A percentile compares a stretch with the other conserved stretches of the same genome.
These are phyloP conservation scores for Rana temporaria DNA, from an alignment of 2,113 vertebrate species.

Conservation along the genomic window DNA sequence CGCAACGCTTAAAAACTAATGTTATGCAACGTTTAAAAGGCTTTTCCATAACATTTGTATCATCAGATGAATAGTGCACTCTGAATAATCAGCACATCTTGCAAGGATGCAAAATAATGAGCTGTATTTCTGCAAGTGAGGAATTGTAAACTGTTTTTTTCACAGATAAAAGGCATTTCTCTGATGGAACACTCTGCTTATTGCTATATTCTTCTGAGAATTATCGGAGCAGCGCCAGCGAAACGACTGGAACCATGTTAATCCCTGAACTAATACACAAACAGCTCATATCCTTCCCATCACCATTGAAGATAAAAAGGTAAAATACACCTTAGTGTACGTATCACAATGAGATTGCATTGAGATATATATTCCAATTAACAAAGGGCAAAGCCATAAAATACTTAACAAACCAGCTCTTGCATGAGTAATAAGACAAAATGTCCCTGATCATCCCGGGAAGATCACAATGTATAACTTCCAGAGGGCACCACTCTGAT, in stretches of 20 bases:
- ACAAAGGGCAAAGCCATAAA: not conserved
- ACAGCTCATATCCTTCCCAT: constrained; percentile 21
- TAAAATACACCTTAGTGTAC: constrained; percentile 31
- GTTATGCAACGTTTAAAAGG: constrained; percentile 51
- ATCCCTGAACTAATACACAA: constrained; percentile 42
- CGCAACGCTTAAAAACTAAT: constrained; percentile 40
- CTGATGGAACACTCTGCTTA: constrained; percentile 46
- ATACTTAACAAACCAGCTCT: not conserved
- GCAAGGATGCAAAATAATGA: constrained; percentile 57
- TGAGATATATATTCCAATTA: constrained; percentile 26
- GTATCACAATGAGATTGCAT: constrained; percentile 27
- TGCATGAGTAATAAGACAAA: not conserved
- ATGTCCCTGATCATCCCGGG: not conserved
- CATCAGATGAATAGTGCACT: constrained; percentile 43
- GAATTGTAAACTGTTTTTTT: constrained; percentile 46
- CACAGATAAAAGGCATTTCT: constrained; percentile 54
- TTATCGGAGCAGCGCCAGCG: constrained; percentile 39
- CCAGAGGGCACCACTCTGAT: too few species aligned
- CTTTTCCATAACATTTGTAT: constrained; percentile 52
- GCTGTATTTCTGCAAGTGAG: constrained; percentile 43
- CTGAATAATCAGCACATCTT: constrained; percentile 54
- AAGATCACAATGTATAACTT: not conserved
- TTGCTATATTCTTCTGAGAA: constrained; percentile 29
- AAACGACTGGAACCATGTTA: constrained; percentile 46
- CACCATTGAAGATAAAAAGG: constrained; percentile 35